Conservation (phyloP, 2,797 vertebrate species). For the Perodicticus potto region DNA sequence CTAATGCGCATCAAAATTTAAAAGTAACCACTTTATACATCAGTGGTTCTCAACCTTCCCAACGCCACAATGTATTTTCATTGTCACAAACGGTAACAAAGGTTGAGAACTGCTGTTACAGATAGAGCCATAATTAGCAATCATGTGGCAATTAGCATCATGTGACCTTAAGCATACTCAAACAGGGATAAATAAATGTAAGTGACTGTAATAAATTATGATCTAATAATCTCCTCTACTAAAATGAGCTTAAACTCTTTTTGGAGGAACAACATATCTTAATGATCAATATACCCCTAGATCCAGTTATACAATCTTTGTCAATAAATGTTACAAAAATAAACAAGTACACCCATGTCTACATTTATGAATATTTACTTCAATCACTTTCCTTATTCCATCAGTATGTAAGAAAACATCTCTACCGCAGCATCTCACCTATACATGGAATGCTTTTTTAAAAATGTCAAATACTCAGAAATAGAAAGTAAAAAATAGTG, state of each 20-base stretch:
- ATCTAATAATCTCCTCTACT: not conserved
- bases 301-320: not conserved
- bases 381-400: not conserved
- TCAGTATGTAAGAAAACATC: not conserved
- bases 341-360: not conserved
- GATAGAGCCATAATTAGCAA: not conserved
- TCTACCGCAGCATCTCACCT: not conserved
- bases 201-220: conserved; percentile 38
- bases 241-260: not conserved
- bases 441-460: not conserved
- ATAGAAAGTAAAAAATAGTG: not conserved
- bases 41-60: too few species aligned
- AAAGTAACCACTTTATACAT: not conserved
- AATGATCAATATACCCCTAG: not conserved
- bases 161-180: not conserved
- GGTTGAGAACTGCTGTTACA: too few species aligned
- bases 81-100: too few species aligned
- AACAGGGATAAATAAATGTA: not conserved
- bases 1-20: not conserved
- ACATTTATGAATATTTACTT: not conserved
- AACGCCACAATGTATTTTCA: too few species aligned
- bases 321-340: not conserved
- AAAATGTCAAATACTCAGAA: not conserved
- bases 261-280: not conserved
- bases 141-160: too few species aligned